Evolutionary conservation across 2,113 vertebrate genomes (phyloP).

Genomic region (Fukomys damarensis): DNA sequence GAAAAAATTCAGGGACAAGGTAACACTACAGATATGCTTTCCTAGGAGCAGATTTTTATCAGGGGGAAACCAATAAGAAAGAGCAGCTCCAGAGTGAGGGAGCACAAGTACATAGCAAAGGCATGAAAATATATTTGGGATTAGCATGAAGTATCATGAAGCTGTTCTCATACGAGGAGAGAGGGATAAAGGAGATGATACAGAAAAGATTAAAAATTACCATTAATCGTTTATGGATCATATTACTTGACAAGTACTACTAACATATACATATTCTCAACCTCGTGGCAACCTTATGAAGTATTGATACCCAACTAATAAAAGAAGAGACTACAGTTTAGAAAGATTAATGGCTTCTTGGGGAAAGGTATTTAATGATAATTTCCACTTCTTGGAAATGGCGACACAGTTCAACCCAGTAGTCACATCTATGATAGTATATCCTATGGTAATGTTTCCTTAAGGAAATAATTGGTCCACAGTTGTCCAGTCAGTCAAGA

Average conservation of each 20-base stretch:
- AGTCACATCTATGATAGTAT: not conserved
- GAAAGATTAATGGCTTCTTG: conserved; percentile 12
- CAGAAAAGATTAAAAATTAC: conserved; percentile 22
- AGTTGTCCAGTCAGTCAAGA: not conserved
- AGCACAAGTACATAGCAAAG: not conserved
- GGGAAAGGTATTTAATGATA: not conserved
- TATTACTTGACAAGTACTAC: not conserved
- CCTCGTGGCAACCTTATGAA: not conserved
- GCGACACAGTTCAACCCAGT: not conserved
- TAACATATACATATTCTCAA: conserved; percentile 11
- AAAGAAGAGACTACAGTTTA: not conserved
- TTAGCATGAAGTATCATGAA: not conserved
- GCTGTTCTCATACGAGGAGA: not conserved
- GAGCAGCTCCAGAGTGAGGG: not conserved
- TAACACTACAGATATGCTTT: not conserved
- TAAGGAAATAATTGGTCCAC: conserved; percentile 12
- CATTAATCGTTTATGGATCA: not conserved
- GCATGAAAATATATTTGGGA: not conserved
- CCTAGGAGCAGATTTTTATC: conserved; percentile 8
- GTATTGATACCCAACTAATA: not conserved
- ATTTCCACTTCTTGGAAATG: conserved; percentile 32
- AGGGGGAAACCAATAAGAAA: not conserved
- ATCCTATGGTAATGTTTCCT: conserved; percentile 6
- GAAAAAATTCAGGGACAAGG: not conserved
- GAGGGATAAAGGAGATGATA: not conserved